A percentile compares a stretch with the other conserved stretches of the same genome.
Conservation (phyloP, 2,888 invertebrate genomes). For the Drosophila helvetica region DNA sequence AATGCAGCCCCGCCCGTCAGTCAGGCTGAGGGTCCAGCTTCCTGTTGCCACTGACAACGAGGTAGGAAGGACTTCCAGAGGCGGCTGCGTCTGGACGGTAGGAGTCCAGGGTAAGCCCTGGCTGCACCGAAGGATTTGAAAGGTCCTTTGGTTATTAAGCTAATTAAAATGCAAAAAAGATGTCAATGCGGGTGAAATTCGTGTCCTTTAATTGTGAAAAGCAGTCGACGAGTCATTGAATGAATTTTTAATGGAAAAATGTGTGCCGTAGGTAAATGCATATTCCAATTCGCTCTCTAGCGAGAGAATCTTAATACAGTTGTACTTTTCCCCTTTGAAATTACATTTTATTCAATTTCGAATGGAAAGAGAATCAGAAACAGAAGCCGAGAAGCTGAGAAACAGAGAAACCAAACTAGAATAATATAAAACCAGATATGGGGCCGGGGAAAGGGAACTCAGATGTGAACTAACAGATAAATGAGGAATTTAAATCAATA, state of each 20-base stretch:
- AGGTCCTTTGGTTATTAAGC: neutral
- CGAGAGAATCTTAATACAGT: neutral
- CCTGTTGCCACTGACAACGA: conserved; percentile 11
- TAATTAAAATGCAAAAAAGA: neutral
- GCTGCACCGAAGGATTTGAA: neutral
- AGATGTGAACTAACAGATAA: neutral
- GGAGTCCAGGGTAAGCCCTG: neutral
- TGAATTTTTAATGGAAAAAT: neutral
- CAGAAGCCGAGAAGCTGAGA: neutral
- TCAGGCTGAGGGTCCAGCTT: neutral
- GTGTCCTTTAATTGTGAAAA: neutral
- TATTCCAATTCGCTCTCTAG: neutral
- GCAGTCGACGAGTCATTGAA: neutral
- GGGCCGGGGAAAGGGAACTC: neutral
- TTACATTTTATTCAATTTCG: neutral
- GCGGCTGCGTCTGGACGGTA: neutral
- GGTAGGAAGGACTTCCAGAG: neutral
- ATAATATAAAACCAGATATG: neutral
- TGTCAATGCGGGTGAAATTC: neutral
- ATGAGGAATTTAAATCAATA: conserved; percentile 1
- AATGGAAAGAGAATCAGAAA: neutral
- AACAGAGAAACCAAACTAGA: no score
- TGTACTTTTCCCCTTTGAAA: neutral
- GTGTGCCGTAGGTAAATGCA: neutral
- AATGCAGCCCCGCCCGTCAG: neutral